Base-by-base conservation (phyloP, 1,140 invertebrate genomes). In the Lasaia peninsularis region DNA sequence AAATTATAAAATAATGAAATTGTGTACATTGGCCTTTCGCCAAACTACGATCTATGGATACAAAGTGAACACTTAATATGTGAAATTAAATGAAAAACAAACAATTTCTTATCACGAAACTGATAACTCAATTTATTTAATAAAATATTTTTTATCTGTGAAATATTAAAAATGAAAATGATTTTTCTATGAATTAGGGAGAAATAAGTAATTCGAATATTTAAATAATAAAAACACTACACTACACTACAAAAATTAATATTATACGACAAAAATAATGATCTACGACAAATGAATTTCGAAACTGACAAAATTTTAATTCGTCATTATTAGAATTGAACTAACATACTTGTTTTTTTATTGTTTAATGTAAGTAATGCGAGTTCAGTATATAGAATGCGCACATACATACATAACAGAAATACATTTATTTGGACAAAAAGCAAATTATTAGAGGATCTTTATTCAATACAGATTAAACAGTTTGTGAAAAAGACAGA, bases 281-380 rank as follows among this genome's bases (percentile, higher is more conserved):
- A 51, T 51, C 24, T 18, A 51, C n/a, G 49, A 18, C 21, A 51
- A 14, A 21, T 9, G 11, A 7, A 40, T 16, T 18, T 16, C 9
- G 16, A 16, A 35, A 37, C 12, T 18, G 16, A 4, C 9, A 3
- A 44, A 14, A 18, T 16, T 18, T 18, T 18, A 4, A 14, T 10
- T 16, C 37, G 37, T 10, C 14, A 18, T 12, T 37, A 37, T 7
- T 2, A 12, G 11, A 28, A 16, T 18, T 33, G 50, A 33, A 52
- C 50, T 52, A 50, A 51, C 24, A 51, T 51, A 33, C 50, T 52
- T 33, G 3, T 44, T 58, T 49, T 60, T 48, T 62, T 52, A 79
- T 80, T 79, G 77, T 81, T 83, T 83, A 81, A 83, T 78, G 78
- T 79, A 83, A 83, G 77, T 83, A 69, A 75, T 78, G 75, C 71